Conservation (phyloP, 2,888 invertebrate species). For the Callyntrura guangdongensis region DNA sequence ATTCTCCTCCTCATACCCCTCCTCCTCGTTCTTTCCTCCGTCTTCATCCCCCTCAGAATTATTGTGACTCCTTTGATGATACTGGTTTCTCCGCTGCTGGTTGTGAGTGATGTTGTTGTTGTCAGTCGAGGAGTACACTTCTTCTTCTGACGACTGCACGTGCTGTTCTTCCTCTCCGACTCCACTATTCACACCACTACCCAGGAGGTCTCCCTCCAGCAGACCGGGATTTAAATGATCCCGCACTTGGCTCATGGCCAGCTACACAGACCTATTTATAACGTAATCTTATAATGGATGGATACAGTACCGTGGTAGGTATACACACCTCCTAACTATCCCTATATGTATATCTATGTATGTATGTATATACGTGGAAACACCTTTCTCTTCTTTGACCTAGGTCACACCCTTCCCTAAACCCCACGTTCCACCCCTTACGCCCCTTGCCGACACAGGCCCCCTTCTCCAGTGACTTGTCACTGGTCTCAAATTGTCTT, state of each 20-base stretch:
- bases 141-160: conserved; percentile 62
- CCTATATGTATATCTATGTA: conserved; percentile 20
- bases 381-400: conserved; percentile 69
- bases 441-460: background rate
- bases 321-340: background rate
- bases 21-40: conserved; percentile 5
- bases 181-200: conserved; percentile 30
- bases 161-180: conserved; percentile 52
- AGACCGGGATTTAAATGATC: conserved; percentile 82
- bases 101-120: conserved; percentile 14
- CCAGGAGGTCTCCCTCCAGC: conserved; percentile 76
- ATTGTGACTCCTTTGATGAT: conserved; percentile 26
- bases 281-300: conserved; percentile 2
- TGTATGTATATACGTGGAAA: conserved; percentile 56
- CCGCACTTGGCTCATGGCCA: conserved; percentile 83
- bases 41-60: conserved; percentile 25
- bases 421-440: background rate
- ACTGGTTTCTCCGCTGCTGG: conserved; percentile 1
- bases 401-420: conserved; percentile 70
- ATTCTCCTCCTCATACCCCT: conserved; percentile 56
- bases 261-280: conserved; percentile 51
- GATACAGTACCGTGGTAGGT: too few relatives aligned
- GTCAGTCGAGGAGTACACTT: conserved; percentile 44
- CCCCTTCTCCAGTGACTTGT: conserved; percentile 30
- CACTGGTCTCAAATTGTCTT: conserved; percentile 37